These are phyloP conservation scores for Molorchus minor DNA, from an alignment of 2,888 invertebrate genomes.

Conservation along the genomic window DNA sequence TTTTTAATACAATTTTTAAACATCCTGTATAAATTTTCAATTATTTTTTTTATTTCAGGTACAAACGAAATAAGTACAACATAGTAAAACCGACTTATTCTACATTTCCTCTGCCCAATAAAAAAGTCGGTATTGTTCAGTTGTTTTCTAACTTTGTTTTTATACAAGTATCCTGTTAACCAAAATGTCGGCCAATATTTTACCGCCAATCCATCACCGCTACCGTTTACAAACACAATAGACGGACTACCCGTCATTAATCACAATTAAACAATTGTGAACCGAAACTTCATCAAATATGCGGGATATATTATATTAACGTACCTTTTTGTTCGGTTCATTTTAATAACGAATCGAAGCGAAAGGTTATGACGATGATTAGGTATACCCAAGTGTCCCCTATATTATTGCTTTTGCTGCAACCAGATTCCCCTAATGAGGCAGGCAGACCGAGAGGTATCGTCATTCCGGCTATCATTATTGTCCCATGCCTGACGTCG, in stretches of 20 bases:
- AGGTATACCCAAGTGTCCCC: slow-evolving; percentile 11
- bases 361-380: slow-evolving; percentile 14
- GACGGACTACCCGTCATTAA: slow-evolving; percentile 25
- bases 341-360: slow-evolving; percentile 5
- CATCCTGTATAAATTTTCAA: too few relatives aligned
- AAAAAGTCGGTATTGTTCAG: too few relatives aligned
- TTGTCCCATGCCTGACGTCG: neutral
- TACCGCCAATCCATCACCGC: too few relatives aligned
- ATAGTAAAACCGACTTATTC: too few relatives aligned
- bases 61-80: too few relatives aligned
- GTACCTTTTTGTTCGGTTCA: slow-evolving; percentile 22
- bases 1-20: too few relatives aligned
- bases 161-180: too few relatives aligned
- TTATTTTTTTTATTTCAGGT: too few relatives aligned
- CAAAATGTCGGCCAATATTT: too few relatives aligned
- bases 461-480: slow-evolving; percentile 6
- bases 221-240: slow-evolving; percentile 1
- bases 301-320: slow-evolving; percentile 22
- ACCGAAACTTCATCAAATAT: slow-evolving; percentile 28
- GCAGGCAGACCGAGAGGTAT: slow-evolving; percentile 4
- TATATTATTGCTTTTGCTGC: slow-evolving; percentile 8
- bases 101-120: too few relatives aligned
- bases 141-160: too few relatives aligned
- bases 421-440: slow-evolving; percentile 7
- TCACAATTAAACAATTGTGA: slow-evolving; percentile 35